Evolutionary conservation across 2,797 vertebrate genomes (phyloP), one percentile per base, ranked within the genome.

Genomic region (Gadopsis marmoratus): DNA sequence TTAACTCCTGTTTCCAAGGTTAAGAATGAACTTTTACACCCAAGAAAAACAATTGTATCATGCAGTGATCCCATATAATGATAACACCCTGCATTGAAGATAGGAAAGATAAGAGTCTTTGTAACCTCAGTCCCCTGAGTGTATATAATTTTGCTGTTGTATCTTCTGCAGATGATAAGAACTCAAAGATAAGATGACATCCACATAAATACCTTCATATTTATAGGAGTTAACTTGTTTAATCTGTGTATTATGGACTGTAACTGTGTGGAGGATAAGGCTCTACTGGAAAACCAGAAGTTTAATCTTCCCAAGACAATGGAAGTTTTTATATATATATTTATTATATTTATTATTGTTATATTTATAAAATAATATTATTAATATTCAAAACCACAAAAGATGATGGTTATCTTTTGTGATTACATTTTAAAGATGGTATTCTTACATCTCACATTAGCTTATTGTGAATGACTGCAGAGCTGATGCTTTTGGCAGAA

Each of bases 401-500:
- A 26, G 26, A 26, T 26, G 26, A 26, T 26, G 26, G 26, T 26
- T 26, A 26, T 26, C 26, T 26, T 26, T 26, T 26, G 26, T 26
- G 26, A 8, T 37, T 5, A 45, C 13, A 16, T 26, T 45, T 7
- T 4, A 16, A 54, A 63, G 1, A 8, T 39, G 10, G 7, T 33
- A 4, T 29, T 61, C 31, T 16, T 37, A 2, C 3, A 17, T 21
- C 9, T 76, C 12, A 7, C 21, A 4, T 16, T 21, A 21, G 4
- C 26, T 63, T 5, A 0, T 17, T 5, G 5, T 68, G 35, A 21
- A 13, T 62, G 66, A 65, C 41, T 51, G 53, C 31, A 19, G 54
- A 65, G 61, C 33, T 79, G 67, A 74, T 29, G 68, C 70, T 86
- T 47, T 60, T 67, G 81, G 63, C 84, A 81, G 43, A 77, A 82